Evolutionary conservation across 2,113 vertebrate genomes (phyloP), one percentile per base, ranked within the genome.

Genomic region (Salvelinus sp.): DNA sequence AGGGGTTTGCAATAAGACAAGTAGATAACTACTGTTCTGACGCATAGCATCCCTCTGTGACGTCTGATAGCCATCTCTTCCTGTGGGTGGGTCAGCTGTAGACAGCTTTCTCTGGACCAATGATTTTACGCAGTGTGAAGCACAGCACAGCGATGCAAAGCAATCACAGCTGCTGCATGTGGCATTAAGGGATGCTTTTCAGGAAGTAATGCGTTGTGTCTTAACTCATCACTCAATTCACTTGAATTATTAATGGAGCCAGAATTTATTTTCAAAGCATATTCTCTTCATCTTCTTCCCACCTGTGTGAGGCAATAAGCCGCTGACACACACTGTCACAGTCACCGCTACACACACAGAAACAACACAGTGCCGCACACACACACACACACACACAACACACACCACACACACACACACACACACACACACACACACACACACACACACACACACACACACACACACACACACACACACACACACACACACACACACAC

Each of bases 241-340:
- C 27, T 76, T 90, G 81, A 85, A 91, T 87, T 83, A 88, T 91
- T 87, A 84, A 88, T 83, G 74, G 75, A 77, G 83, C 68, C 1
- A 3, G 76, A 86, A 88, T 92, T 65, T 33, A 88, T 88, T 88
- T 90, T 87, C 86, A 87, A 88, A 77, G 22, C 77, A 7, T 76
- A 2, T 78, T 86, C 81, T 81, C 79, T 83, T 88, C 82, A 83
- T 87, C 84, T 47, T 86, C 83, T 38, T 77, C 82, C 82, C 70
- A 62, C 54, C 77, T 82, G 72, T 23, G 80, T 47, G 76, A 81
- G 73, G 85, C 79, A 70, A 72, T 44, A 76, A 81, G 83, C 76
- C 76, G 68, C 60, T 12, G 66, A 73, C 58, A 73, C 30, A 23
- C 58, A 44, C 69, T 18, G 33, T 22, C 50, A 25, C 77, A 62